These are phyloP conservation scores for Drosophila teissieri DNA, from an alignment of 1,140 invertebrate species.

Conservation along the genomic window DNA sequence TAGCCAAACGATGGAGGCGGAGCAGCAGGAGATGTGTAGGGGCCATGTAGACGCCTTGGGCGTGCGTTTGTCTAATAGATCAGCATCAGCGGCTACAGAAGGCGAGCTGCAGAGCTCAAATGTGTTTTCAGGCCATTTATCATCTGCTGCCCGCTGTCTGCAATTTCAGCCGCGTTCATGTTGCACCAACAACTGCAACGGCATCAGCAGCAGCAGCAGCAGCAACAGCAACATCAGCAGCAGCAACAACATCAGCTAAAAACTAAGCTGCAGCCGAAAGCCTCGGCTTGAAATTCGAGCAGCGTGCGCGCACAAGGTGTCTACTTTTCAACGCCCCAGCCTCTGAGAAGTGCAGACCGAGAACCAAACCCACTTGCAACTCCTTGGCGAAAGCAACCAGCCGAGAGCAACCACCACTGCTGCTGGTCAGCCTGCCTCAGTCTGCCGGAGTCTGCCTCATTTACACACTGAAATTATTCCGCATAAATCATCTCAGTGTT, in stretches of 20 bases:
- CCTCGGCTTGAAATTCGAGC: conserved; percentile 71
- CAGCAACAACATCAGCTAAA: conserved; percentile 4
- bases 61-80: conserved; percentile 80
- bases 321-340: conserved; percentile 75
- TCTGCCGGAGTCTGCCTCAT: conserved; percentile 75
- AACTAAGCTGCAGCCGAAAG: conserved; percentile 29
- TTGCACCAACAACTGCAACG: conserved; percentile 47
- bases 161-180: conserved; percentile 77
- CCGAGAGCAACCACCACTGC: conserved; percentile 49
- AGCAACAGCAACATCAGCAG: conserved; percentile 1
- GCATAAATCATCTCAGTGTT: conserved; percentile 82
- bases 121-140: conserved; percentile 78
- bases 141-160: conserved; percentile 72
- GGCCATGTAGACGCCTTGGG: conserved; percentile 60
- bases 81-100: conserved; percentile 63
- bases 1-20: conserved; percentile 40
- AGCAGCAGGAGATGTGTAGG: conserved; percentile 19
- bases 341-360: conserved; percentile 2
- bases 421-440: conserved; percentile 7
- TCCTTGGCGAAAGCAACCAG: conserved; percentile 11
- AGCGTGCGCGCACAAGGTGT: conserved; percentile 77
- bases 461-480: conserved; percentile 80
- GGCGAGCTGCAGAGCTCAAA: conserved; percentile 64
- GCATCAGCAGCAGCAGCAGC: conserved; percentile 24
- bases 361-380: conserved; percentile 21